Base-by-base conservation (phyloP, 2,797 vertebrate species). In the Dicrostonyx torquatus region DNA sequence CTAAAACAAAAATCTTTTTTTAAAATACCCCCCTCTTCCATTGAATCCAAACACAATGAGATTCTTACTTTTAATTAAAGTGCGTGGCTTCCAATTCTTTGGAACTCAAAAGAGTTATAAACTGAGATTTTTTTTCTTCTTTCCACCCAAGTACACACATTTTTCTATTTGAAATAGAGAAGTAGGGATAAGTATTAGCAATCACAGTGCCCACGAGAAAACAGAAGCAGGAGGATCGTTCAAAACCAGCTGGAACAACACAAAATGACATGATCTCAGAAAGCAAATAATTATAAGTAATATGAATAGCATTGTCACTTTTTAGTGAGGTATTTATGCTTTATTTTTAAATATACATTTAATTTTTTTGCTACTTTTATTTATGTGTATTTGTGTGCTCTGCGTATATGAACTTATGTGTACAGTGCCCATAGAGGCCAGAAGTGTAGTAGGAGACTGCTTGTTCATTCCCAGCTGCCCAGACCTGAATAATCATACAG, bases 1-100 rank as follows among this genome's bases (percentile, higher is more conserved):
- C 87, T 95, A 96, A 95, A 94, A 96, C 87, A 94, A 94, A 96
- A 96, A 94, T 96, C 91, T 94, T 92, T 93, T 92, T 77, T 72
- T 26, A 9, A 64, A 94, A 89, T 93, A 77, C 37, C 7, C 12
- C 77, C 31, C 17, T 84, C 73, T 94, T 92, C 82, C 62, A 60
- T 0, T 88, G 88, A 95, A 87, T 94, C 94, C 83, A 91, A 95
- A 97, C 90, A 95, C 87, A 95, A 88, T 91, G 80, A 85, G 95
- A 93, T 95, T 94, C 50, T 88, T 78, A 82, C 83, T 87, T 87
- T 94, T 83, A 95, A 96, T 96, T 96, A 96, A 95, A 91, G 86
- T 93, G 78, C 64, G 84, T 86, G n/a, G 40, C 78, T 87, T 92
- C 91, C 64, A 95, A 37, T 90, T 43, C 72, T 92, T 86, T 90